Evolutionary conservation across 1,140 invertebrate species (phyloP), one percentile per base, ranked within the genome.

Genomic region (Drosophila nikananu): DNA sequence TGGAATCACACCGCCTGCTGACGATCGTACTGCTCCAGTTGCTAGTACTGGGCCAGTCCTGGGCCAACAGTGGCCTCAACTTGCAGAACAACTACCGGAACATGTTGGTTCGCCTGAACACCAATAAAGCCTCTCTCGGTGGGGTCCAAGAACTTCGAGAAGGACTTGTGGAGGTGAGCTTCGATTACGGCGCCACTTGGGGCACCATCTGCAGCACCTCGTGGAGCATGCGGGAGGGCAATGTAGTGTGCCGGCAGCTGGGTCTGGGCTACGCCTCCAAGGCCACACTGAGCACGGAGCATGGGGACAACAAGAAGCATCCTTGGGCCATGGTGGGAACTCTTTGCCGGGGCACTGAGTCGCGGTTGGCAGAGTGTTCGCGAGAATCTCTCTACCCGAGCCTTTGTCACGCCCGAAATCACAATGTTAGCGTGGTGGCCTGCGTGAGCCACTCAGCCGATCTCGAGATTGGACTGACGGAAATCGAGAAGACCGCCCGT

Each of bases 211-310:
- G 98, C 92, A 97, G 96, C 17, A 97, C 97, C 82, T 96, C 96
- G 19, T 99, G 97, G 97, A 96, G 96, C 9, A 89, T 97, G 0
- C 94, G 96, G 42, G 98, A 98, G 93, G 97, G 97, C 0, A 95
- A 95, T 74, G 96, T 98, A 2, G 95, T 98, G 48, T 99, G 98
- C 86, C 95, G 95, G 25, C 95, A 97, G 84, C 89, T 97, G 17
- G 95, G 95, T 9, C 92, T 97, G 1, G 97, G 96, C 0, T 97
- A 95, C 81, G 97, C 97, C 2, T 95, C 95, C 60, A 95, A 95
- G 77, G 96, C 97, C 2, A 27, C 9, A 3, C 41, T 67, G 39
- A 93, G 96, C 21, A 95, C 96, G 72, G 96, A 94, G 83, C 97
- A 97, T 80, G 96, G 96, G 5, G 95, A 95, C 17, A 92, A 80